Conservation (phyloP, 2,888 invertebrate genomes). For the Acanthacorydalis orientalis region DNA sequence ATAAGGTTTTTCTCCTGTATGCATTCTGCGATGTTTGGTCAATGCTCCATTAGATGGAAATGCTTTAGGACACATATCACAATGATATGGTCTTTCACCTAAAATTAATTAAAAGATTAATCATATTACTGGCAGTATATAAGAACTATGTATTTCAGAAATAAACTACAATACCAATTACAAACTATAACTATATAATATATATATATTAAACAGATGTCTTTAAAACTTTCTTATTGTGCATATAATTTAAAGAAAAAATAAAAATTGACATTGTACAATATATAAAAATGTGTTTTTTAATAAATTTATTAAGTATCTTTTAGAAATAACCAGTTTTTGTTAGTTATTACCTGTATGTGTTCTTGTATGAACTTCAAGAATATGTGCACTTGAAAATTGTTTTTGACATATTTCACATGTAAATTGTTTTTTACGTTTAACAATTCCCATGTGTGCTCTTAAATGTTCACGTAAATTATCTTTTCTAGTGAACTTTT, state of each 20-base stretch:
- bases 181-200: no score
- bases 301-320: background rate
- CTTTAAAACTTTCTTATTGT: background rate
- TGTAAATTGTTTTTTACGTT: slow-evolving; percentile 36
- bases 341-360: slow-evolving; percentile 40
- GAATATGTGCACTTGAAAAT: slow-evolving; percentile 41
- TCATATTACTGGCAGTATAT: background rate
- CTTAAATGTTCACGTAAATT: slow-evolving; percentile 54
- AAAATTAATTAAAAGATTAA: slow-evolving; percentile 2
- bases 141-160: background rate
- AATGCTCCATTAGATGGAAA: slow-evolving; percentile 60
- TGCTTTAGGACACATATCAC: slow-evolving; percentile 54
- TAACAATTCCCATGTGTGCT: slow-evolving; percentile 42
- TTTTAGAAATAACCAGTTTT: background rate
- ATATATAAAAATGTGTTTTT: no score
- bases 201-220: background rate
- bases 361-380: slow-evolving; percentile 45
- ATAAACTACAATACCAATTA: no score
- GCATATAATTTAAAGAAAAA: background rate
- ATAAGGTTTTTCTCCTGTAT: slow-evolving; percentile 44
- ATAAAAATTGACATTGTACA: no score
- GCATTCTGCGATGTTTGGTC: slow-evolving; percentile 49
- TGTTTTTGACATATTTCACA: slow-evolving; percentile 49
- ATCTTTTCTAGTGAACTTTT: slow-evolving; percentile 50
- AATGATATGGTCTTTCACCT: slow-evolving; percentile 41